Evolutionary conservation across 2,797 vertebrate species (phyloP), one percentile per base, ranked within the genome.

Genomic region (Distichodus sexfasciatus): DNA sequence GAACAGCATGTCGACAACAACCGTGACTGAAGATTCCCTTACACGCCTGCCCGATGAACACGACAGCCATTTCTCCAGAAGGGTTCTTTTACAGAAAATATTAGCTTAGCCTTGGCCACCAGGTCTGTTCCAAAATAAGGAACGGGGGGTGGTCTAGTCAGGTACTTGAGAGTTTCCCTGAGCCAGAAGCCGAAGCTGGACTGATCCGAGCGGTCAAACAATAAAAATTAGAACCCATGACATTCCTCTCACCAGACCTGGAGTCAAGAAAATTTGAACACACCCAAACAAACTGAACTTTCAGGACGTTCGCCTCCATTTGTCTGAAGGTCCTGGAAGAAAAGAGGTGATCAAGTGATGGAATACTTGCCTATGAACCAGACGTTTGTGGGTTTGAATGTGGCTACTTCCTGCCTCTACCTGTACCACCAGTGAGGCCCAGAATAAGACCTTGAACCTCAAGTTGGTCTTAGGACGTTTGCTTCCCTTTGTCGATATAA

Each of bases 51-150:
- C 63, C 63, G 31, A 23, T 24, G 11, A 29, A 59, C 31, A 43
- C 19, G 23, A 60, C 29, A 60, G 46, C 15, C 17, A 35, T 36
- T 35, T 50, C 50, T 31, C 36, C 9, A 21, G 19, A 14, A 26
- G 12, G 21, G 29, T 41, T 61, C 35, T 67, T 67, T 53, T 61
- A 43, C 50, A 53, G 55, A 62, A 69, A 77, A 75, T 76, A 76
- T 73, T 72, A 65, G 33, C 48, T 65, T 69, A 33, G 31, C 15
- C 58, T 38, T 61, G 26, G 26, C 17, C 3, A 29, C 14, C 26
- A 19, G 21, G 44, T 0, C 62, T 23, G 7, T 24, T 17, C 3
- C 14, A 26, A 10, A 26, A 29, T 29, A 19, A 47, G 40, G 47
- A 54, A 23, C 10, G 10, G 35, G 41, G 41, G 48, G 31, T 10